Percentiles rank a stretch among this genome's conserved stretches.
These are phyloP conservation scores for Brachionus calyciflorus DNA, from an alignment of 1,140 invertebrate genomes.

Conservation along the genomic window DNA sequence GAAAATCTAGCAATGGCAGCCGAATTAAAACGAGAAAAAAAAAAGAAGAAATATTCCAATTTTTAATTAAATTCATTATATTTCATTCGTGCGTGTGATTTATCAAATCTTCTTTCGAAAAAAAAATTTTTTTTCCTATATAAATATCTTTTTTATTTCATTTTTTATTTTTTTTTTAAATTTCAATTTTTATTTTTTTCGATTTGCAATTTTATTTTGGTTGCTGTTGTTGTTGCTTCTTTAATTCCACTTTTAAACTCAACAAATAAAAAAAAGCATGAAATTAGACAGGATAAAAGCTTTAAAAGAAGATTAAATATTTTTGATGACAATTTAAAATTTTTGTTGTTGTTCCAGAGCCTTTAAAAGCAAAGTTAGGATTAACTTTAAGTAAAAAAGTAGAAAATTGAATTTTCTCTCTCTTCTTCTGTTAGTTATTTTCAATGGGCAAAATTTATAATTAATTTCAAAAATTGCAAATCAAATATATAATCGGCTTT, in stretches of 20 bases:
- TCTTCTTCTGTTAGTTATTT: no score
- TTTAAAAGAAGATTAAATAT: no score
- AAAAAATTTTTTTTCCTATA: conserved; percentile 7
- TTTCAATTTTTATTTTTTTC: background rate
- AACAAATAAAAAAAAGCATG: conserved; percentile 35
- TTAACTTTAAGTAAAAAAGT: no score
- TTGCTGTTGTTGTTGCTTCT: no score
- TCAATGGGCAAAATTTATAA: background rate
- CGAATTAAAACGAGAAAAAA: no score
- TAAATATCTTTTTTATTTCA: conserved; percentile 24
- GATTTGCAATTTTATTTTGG: no score
- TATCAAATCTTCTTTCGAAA: conserved; percentile 24
- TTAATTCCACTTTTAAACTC: background rate
- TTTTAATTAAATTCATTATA: conserved; percentile 43
- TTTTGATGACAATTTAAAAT: no score
- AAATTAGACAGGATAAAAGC: no score
- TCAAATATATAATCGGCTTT: conserved; percentile 12
- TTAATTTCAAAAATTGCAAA: conserved; percentile 9
- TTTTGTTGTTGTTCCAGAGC: no score
- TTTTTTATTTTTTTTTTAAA: conserved; percentile 8
- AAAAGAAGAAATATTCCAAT: conserved; percentile 25
- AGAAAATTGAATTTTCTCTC: no score
- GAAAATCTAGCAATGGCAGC: no score
- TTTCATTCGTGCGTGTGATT: conserved; percentile 46
- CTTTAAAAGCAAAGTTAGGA: no score